Conservation (phyloP, 2,797 vertebrate genomes). For the Triplophysa yarkandensis region DNA sequence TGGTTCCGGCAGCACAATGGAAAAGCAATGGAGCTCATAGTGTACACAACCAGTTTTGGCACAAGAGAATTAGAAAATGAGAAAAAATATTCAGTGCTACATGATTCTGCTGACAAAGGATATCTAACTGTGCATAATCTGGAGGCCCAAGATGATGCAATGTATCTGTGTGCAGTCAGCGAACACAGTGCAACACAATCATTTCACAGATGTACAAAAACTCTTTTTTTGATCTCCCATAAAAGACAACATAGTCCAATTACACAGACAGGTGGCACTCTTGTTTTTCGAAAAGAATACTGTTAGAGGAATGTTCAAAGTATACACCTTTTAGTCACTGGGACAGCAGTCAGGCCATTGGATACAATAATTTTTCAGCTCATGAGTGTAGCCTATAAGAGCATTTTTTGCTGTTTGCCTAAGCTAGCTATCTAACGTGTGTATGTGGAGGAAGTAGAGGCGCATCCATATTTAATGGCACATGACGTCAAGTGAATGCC, state of each 20-base stretch:
- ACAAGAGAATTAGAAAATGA: constrained; percentile 28
- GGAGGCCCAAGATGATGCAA: constrained; percentile 46
- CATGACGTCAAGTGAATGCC: too few species aligned
- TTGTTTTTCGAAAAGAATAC: too few species aligned
- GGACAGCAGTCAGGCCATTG: too few species aligned
- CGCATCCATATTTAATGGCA: too few species aligned
- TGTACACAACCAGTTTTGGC: constrained; percentile 5
- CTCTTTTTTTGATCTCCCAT: neutral
- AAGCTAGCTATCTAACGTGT: too few species aligned
- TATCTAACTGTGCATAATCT: constrained; percentile 51
- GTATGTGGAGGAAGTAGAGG: too few species aligned
- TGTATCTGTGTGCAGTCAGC: constrained; percentile 61
- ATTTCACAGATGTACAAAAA: constrained; percentile 51
- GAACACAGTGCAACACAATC: constrained; percentile 50
- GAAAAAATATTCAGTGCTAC: constrained; percentile 41
- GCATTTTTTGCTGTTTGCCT: too few species aligned
- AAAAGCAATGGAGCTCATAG: constrained; percentile 53
- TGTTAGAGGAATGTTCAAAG: too few species aligned
- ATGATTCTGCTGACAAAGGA: constrained; percentile 14
- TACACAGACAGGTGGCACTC: constrained; percentile 9
- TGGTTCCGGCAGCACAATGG: constrained; percentile 55
- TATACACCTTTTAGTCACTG: too few species aligned
- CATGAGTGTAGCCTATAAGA: too few species aligned
- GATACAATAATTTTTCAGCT: too few species aligned
- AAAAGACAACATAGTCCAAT: neutral